Percentiles rank a stretch among this genome's conserved stretches.
Conservation (phyloP, 2,888 invertebrate genomes). For the Mesodorylaimus sp. region DNA sequence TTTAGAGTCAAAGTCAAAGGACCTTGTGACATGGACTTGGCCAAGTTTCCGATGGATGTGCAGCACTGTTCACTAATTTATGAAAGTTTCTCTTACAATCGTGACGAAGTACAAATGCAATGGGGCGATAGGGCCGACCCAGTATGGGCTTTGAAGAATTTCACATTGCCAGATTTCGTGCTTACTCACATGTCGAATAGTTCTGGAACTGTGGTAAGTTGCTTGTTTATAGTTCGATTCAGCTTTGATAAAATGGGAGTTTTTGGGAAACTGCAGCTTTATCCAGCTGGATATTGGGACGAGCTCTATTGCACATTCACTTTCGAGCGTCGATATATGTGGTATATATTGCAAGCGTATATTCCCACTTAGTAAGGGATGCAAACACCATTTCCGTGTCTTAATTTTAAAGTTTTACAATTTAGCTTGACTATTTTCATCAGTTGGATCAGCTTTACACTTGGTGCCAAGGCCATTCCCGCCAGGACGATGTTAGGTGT, state of each 20-base stretch:
- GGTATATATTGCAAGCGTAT: slow-evolving; percentile 29
- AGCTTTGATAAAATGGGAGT: background rate
- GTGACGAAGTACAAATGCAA: slow-evolving; percentile 21
- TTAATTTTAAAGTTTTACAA: too few relatives aligned
- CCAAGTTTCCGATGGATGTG: slow-evolving; percentile 25
- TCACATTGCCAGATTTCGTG: slow-evolving; percentile 25
- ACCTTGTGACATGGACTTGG: slow-evolving; percentile 23
- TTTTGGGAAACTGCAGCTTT: slow-evolving; percentile 1
- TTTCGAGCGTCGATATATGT: slow-evolving; percentile 9
- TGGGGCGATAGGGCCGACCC: slow-evolving; percentile 15
- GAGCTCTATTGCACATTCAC: background rate
- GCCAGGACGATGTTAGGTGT: slow-evolving; percentile 25
- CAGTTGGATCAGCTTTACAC: slow-evolving; percentile 27
- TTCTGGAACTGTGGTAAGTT: too few relatives aligned
- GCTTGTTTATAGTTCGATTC: background rate
- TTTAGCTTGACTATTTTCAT: slow-evolving; percentile 27
- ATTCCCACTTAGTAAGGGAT: slow-evolving; percentile 27
- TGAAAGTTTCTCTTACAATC: slow-evolving; percentile 28
- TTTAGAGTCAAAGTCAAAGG: slow-evolving; percentile 24
- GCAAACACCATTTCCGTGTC: too few relatives aligned
- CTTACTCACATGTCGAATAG: too few relatives aligned
- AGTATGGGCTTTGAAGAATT: slow-evolving; percentile 16
- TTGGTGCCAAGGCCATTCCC: slow-evolving; percentile 25
- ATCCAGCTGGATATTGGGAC: slow-evolving; percentile 10
- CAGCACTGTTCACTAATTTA: slow-evolving; percentile 25